Conservation (phyloP, 2,113 vertebrate species). For the Edolisoma coerulescens region DNA sequence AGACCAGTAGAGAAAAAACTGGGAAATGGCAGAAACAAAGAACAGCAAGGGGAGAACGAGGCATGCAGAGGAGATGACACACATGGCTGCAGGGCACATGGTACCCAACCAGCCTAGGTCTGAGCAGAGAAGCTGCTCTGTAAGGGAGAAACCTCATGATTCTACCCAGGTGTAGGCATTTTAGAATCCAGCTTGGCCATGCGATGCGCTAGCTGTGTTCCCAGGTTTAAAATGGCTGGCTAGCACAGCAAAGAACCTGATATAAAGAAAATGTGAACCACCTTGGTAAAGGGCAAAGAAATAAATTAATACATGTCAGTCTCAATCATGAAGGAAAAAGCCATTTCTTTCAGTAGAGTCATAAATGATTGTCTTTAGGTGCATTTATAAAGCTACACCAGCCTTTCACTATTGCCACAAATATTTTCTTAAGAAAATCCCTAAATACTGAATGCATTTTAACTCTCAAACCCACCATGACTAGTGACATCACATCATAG, state of each 20-base stretch:
- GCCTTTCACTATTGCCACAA: not conserved
- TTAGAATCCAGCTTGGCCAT: not conserved
- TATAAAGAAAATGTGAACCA: not conserved
- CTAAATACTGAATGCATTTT: not conserved
- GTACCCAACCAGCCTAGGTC: not conserved
- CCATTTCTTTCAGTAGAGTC: not conserved
- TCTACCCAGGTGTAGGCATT: not conserved
- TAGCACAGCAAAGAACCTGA: not conserved
- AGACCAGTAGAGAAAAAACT: not conserved
- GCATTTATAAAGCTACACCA: not conserved
- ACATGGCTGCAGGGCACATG: fast-evolving
- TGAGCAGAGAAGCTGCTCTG: not conserved
- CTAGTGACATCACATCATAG: not conserved
- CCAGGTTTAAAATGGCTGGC: not conserved
- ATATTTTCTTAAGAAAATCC: not conserved
- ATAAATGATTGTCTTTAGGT: not conserved
- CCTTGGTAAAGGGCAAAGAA: not conserved
- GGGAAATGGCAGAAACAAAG: not conserved
- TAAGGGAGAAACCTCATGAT: not conserved
- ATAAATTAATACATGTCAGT: not conserved
- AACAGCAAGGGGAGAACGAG: not conserved
- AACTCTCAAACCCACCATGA: not conserved
- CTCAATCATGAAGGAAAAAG: not conserved
- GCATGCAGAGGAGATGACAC: not conserved
- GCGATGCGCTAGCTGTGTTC: not conserved